These are phyloP conservation scores for Labeo catla DNA, from an alignment of 2,113 vertebrate genomes.

Conservation along the genomic window DNA sequence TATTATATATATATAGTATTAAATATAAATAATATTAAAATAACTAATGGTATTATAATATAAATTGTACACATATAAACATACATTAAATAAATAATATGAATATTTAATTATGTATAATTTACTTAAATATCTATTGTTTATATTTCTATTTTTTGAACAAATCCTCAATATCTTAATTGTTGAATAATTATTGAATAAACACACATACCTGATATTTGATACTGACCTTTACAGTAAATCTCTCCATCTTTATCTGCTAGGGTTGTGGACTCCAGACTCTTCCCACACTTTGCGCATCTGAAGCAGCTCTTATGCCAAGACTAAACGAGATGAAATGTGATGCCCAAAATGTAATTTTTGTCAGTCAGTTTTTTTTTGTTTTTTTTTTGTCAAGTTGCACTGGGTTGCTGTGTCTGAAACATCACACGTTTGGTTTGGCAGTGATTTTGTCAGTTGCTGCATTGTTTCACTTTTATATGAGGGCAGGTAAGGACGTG, in stretches of 20 bases:
- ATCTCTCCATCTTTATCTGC: slow-evolving; percentile 95
- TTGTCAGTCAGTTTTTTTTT: not conserved
- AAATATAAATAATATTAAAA: no score
- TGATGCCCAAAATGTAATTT: not conserved
- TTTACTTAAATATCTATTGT: not conserved
- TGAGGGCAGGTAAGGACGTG: not conserved
- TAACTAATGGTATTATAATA: no score
- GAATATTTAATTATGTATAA: no score
- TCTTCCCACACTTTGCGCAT: slow-evolving; percentile 94
- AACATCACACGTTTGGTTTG: not conserved
- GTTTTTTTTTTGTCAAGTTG: not conserved
- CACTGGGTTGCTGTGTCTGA: not conserved
- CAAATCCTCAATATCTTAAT: not conserved
- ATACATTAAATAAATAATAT: no score
- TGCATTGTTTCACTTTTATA: not conserved
- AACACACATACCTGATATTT: not conserved
- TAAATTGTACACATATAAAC: no score
- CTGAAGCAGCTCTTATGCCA: slow-evolving; percentile 97
- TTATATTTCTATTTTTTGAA: not conserved
- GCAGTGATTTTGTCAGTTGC: not conserved
- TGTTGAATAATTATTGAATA: no score
- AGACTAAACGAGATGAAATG: slow-evolving; percentile 72
- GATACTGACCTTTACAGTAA: slow-evolving; percentile 90
- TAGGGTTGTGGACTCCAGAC: slow-evolving; percentile 94
- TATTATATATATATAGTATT: no score